Evolutionary conservation across 2,888 invertebrate species (phyloP).

Genomic region (Myathropa florea): DNA sequence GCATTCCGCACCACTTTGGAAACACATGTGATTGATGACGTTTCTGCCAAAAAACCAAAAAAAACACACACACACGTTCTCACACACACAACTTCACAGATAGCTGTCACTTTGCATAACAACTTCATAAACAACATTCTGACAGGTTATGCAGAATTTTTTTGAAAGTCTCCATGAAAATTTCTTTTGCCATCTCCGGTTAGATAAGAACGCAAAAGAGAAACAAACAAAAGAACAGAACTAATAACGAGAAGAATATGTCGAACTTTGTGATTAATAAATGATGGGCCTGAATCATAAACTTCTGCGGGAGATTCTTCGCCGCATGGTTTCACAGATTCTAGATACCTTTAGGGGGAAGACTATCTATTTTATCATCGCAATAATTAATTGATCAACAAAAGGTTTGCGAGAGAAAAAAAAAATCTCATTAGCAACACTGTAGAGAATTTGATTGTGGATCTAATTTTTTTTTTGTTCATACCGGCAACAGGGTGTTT

Average conservation of each 20-base stretch:
- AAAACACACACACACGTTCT: background rate
- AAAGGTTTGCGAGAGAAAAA: background rate
- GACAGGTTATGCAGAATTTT: slow-evolving; percentile 1
- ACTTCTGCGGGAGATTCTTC: background rate
- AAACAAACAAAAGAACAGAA: background rate
- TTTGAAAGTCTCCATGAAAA: background rate
- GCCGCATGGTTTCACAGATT: background rate
- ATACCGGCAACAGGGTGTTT: background rate
- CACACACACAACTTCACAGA: background rate
- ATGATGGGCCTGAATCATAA: background rate
- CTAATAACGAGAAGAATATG: background rate
- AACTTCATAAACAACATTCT: background rate
- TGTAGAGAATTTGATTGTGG: background rate
- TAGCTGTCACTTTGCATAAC: slow-evolving; percentile 5
- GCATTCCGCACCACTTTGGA: background rate
- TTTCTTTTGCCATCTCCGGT: background rate
- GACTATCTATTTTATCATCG: background rate
- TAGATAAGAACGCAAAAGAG: background rate
- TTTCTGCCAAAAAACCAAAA: no score
- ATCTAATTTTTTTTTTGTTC: background rate
- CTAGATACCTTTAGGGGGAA: background rate
- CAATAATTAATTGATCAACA: background rate
- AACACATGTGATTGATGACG: slow-evolving; percentile 16
- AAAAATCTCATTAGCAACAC: background rate
- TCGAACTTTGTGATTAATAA: background rate